Percentiles rank a stretch among this genome's conserved stretches.
Conservation (phyloP, 2,888 invertebrate genomes). For the Balanococcus diminutus region DNA sequence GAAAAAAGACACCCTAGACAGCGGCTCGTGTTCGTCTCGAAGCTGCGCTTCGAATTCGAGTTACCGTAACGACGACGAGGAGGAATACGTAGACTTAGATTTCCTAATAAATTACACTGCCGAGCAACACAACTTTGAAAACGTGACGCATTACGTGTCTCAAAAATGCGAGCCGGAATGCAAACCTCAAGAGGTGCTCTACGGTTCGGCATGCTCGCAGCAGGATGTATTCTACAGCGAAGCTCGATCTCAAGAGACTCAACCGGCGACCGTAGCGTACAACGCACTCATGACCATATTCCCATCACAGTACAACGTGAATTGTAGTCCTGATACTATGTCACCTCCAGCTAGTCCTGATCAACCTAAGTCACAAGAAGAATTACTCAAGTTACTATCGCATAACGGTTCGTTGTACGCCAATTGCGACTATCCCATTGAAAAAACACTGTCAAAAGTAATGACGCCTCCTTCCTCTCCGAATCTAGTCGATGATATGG, state of each 20-base stretch:
- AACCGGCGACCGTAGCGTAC: conserved; percentile 58
- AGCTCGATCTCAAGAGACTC: conserved; percentile 32
- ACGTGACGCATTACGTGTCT: background rate
- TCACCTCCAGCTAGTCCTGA: conserved; percentile 63
- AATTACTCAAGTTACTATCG: conserved; percentile 46
- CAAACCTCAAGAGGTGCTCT: background rate
- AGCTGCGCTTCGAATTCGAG: background rate
- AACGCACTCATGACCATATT: conserved; percentile 61
- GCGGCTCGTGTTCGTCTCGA: background rate
- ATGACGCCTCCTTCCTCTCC: conserved; percentile 66
- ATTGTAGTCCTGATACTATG: conserved; percentile 60
- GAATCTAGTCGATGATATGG: conserved; percentile 57
- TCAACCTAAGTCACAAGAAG: conserved; percentile 59
- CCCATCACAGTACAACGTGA: conserved; percentile 58
- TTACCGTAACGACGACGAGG: conserved; percentile 28
- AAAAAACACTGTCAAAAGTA: conserved; percentile 59
- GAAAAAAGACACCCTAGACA: conserved; percentile 4
- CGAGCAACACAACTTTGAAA: conserved; percentile 40
- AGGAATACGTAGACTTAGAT: conserved; percentile 47
- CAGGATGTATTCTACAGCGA: conserved; percentile 22
- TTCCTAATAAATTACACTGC: conserved; percentile 46
- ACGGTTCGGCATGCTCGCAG: background rate
- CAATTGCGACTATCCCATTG: conserved; percentile 37
- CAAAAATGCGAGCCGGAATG: background rate
- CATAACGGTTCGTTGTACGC: conserved; percentile 32